phyloP scores from a whole-genome alignment of 2,797 vertebrate species.

The Pteronotus mesoamericanus region DNA sequence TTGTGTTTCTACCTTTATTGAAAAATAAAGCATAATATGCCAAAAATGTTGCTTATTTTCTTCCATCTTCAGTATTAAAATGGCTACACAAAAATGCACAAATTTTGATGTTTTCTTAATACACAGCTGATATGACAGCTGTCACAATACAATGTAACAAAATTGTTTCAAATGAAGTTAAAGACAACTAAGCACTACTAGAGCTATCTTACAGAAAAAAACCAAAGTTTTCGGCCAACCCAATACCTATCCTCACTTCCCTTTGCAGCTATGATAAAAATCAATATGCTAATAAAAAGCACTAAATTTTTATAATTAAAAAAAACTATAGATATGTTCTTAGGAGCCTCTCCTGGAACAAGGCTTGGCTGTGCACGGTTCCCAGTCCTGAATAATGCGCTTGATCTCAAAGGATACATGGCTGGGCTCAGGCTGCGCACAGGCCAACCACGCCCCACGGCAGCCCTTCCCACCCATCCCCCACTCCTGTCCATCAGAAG shows the following conservation, averaged over 20 bases:
- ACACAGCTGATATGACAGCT: too few relatives aligned
- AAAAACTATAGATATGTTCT: neutral
- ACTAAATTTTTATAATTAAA: neutral
- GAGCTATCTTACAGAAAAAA: too few relatives aligned
- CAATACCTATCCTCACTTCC: neutral
- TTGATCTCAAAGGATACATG: neutral
- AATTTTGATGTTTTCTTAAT: too few relatives aligned
- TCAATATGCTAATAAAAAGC: neutral
- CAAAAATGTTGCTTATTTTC: too few relatives aligned
- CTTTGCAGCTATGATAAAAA: neutral
- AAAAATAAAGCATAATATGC: too few relatives aligned
- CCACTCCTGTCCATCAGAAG: neutral
- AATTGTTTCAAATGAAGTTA: too few relatives aligned
- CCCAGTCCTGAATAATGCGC: neutral
- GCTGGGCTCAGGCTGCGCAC: accelerated
- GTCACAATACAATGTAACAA: too few relatives aligned
- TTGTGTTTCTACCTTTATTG: too few relatives aligned
- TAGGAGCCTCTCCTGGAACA: neutral
- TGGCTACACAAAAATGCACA: too few relatives aligned
- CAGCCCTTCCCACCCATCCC: neutral
- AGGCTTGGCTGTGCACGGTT: neutral
- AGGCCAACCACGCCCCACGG: neutral
- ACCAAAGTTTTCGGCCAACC: too few relatives aligned
- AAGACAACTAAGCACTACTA: too few relatives aligned
- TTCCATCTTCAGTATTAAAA: too few relatives aligned